A percentile compares a stretch with the other conserved stretches of the same genome.
Conservation (phyloP, 1,140 invertebrate genomes). For the Cherax quadricarinatus region DNA sequence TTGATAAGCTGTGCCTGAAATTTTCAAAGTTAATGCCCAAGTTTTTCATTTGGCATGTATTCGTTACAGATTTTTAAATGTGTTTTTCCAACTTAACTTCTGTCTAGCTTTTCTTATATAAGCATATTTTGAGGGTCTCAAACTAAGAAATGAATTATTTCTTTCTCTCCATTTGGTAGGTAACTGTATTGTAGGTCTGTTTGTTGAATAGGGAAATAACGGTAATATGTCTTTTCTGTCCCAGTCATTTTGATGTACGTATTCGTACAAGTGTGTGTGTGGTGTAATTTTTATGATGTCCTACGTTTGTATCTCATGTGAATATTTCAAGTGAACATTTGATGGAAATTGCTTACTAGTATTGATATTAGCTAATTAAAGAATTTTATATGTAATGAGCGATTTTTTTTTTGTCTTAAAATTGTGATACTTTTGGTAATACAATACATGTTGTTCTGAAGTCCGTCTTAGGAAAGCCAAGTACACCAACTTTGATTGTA, state of each 20-base stretch:
- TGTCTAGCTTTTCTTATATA: background rate
- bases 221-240: background rate
- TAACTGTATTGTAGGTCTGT: background rate
- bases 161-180: background rate
- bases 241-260: background rate
- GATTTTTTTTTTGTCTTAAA: background rate
- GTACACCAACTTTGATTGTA: background rate
- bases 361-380: background rate
- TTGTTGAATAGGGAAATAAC: background rate
- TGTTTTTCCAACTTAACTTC: background rate
- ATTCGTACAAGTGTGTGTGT: background rate
- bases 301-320: background rate
- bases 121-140: background rate
- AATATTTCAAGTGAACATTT: background rate
- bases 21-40: background rate
- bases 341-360: constrained; percentile 1
- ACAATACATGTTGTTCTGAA: background rate
- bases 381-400: background rate
- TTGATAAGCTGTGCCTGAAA: no score
- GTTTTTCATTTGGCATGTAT: background rate
- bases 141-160: background rate
- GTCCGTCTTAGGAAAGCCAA: background rate
- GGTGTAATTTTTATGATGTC: constrained; percentile 10
- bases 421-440: constrained; percentile 7
- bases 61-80: background rate